phyloP scores from a whole-genome alignment of 2,113 vertebrate species.

The Coturnix japonica region DNA sequence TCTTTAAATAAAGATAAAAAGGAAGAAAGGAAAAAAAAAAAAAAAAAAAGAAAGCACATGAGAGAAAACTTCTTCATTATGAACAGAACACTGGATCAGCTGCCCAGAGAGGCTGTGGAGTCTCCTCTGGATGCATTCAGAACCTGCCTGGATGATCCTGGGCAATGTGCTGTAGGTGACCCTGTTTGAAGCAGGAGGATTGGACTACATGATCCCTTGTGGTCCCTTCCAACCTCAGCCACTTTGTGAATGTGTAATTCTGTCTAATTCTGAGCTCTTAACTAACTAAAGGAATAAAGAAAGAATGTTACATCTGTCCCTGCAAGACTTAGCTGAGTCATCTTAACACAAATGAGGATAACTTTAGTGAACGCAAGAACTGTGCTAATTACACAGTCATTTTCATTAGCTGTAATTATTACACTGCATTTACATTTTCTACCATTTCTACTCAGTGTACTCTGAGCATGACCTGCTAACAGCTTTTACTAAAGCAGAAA shows the following conservation, averaged over 20 bases:
- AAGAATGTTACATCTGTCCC: neutral
- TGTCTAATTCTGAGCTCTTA: neutral
- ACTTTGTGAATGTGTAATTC: no score
- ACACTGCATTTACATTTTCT: neutral
- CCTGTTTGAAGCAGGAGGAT: no score
- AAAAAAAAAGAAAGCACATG: neutral
- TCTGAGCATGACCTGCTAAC: neutral
- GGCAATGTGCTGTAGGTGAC: no score
- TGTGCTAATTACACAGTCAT: neutral
- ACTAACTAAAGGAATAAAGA: neutral
- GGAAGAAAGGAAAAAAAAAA: neutral
- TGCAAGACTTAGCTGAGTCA: neutral
- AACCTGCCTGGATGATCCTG: no score
- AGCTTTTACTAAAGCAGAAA: neutral
- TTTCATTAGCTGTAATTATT: neutral
- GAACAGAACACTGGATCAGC: neutral
- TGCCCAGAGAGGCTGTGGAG: no score
- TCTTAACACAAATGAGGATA: neutral
- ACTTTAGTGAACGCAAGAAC: neutral
- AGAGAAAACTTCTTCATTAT: neutral
- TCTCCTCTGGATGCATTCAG: no score
- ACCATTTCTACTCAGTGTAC: neutral
- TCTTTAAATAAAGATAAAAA: conserved; percentile 64
- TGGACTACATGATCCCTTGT: no score
- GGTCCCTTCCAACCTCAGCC: no score